Evolutionary conservation across 1,140 invertebrate genomes (phyloP), one percentile per base, ranked within the genome.

Genomic region (Zaprionus inermis): DNA sequence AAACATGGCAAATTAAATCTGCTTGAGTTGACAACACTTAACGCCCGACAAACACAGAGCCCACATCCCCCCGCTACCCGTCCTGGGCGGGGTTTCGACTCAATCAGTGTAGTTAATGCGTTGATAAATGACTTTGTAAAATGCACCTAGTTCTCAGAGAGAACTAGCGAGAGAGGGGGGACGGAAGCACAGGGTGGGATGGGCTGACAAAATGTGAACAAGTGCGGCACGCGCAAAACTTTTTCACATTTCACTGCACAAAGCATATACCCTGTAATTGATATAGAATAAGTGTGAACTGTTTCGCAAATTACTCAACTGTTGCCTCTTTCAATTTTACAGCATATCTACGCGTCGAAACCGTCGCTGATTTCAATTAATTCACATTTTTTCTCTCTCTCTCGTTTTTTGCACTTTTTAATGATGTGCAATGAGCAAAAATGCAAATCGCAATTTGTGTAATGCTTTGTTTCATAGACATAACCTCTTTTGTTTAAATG

Each of bases 1-100:
- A 90, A 85, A 90, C 81, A 83, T 88, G 79, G 83, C 88, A 91
- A 91, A 88, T 91, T 91, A 88, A 89, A 91, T 90, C 83, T 76
- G 88, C 80, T 88, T 91, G 81, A 90, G 81, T 85, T 88, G 85
- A 89, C 84, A 89, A 88, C 86, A 86, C 81, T 85, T 88, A 89
- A 88, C 83, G 81, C 72, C 74, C 54, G 28, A 46, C 55, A 18
- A 11, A 30, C 34, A 5, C 12, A 22, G 10, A 34, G 20, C 30
- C 55, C 9, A 10, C 7, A 28, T 28, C 24, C 11, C 16, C 30
- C 38, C 46, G 16, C 32, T 18, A 2, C 5, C 12, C 30, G 18
- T 24, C 32, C 14, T 16, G 36, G 46, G 52, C 4, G 34, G 56
- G 36, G 36, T 51, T 76, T 76, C 65, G 72, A 79, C 60, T 73